Conservation (phyloP, 2,113 vertebrate species). For the Leucopternis melanops region DNA sequence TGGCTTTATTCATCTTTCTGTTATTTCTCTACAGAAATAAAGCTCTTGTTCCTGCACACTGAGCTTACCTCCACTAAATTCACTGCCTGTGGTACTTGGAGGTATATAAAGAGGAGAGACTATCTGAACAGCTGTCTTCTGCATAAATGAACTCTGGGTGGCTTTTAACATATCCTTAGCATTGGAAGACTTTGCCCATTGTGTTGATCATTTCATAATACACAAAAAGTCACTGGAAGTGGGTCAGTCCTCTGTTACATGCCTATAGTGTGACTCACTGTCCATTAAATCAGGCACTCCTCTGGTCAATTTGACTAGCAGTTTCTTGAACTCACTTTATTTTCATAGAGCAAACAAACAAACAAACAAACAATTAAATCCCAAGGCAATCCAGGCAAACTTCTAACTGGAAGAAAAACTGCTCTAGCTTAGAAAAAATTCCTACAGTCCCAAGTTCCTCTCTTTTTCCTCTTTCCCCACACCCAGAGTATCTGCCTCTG, state of each 20-base stretch:
- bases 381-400: background rate
- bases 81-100: background rate
- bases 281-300: background rate
- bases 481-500: background rate
- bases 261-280: fast-evolving
- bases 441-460: background rate
- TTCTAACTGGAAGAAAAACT: background rate
- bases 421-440: background rate
- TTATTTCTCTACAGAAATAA: slow-evolving; percentile 10
- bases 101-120: background rate
- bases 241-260: background rate
- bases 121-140: background rate
- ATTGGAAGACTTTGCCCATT: background rate
- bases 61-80: slow-evolving; percentile 21
- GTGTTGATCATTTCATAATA: background rate
- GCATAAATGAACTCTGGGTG: background rate
- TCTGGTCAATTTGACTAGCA: background rate
- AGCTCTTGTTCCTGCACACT: background rate
- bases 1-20: background rate
- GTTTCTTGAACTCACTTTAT: background rate
- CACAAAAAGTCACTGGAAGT: background rate
- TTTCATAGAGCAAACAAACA: background rate
- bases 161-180: background rate
- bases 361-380: background rate
- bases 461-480: background rate